Evolutionary conservation across 2,113 vertebrate genomes (phyloP).

Genomic region (Hylia prasina): DNA sequence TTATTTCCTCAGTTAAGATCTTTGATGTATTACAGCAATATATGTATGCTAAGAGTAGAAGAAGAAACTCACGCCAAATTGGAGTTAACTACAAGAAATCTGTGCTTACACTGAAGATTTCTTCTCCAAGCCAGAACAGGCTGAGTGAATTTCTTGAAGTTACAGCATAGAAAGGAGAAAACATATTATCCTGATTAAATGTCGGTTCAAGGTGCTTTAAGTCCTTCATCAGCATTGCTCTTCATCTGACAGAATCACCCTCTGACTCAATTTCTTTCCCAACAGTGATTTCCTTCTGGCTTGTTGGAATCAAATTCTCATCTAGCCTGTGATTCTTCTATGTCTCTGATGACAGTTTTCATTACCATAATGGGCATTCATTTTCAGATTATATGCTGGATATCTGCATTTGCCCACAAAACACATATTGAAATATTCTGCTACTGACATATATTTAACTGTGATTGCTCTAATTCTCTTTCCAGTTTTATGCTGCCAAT

Average conservation of each 20-base stretch:
- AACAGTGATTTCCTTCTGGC: neutral
- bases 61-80: neutral
- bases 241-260: neutral
- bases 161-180: neutral
- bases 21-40: neutral
- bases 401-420: neutral
- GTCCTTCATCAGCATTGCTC: neutral
- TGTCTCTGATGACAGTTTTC: neutral
- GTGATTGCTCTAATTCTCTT: neutral
- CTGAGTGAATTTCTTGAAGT: neutral
- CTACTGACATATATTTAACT: neutral
- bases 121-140: neutral
- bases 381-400: neutral
- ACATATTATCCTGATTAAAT: conserved; percentile 2
- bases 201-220: neutral
- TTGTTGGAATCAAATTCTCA: neutral
- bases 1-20: neutral
- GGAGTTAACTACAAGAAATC: neutral
- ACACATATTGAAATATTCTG: neutral
- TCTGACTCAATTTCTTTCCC: neutral
- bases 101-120: neutral
- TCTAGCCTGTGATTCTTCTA: neutral
- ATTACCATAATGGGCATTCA: neutral
- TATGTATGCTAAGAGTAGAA: neutral
- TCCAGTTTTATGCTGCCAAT: neutral